Percentiles rank a stretch among this genome's conserved stretches.
Conservation (phyloP, 37 sponge, comb jelly and placozoan genomes). For the Oscarella lobularis region DNA sequence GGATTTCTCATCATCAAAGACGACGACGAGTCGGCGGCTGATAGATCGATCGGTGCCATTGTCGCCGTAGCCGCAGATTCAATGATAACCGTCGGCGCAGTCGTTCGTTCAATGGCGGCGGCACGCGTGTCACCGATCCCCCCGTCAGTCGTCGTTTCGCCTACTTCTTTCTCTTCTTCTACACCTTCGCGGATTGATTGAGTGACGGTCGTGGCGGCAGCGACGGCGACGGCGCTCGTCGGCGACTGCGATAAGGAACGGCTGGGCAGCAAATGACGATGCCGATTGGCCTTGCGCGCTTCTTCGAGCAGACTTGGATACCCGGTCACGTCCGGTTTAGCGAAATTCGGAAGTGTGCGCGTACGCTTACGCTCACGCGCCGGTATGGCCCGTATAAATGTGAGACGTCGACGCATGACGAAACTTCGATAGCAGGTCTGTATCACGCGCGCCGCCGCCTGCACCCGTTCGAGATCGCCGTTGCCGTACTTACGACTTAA, state of each 20-base stretch:
- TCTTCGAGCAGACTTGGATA: background rate
- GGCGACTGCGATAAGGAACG: background rate
- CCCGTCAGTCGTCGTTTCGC: background rate
- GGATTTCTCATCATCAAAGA: too few relatives aligned
- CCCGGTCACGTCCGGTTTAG: too few relatives aligned
- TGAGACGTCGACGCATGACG: background rate
- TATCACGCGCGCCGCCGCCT: background rate
- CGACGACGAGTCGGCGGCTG: background rate
- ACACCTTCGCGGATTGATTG: background rate
- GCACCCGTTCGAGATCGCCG: background rate
- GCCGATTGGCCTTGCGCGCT: too few relatives aligned
- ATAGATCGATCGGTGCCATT: too few relatives aligned
- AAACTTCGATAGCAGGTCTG: background rate
- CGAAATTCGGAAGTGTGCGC: background rate
- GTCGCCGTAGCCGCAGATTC: background rate
- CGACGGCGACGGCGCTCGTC: background rate
- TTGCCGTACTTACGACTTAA: background rate
- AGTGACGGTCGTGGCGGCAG: background rate
- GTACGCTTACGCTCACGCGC: background rate
- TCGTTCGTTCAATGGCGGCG: background rate
- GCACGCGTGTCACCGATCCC: background rate
- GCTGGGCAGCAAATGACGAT: background rate
- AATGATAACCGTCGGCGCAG: background rate
- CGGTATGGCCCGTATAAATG: background rate
- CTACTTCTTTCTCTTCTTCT: background rate